Conservation (phyloP, 2,797 vertebrate species). For the Tadarida brasiliensis region DNA sequence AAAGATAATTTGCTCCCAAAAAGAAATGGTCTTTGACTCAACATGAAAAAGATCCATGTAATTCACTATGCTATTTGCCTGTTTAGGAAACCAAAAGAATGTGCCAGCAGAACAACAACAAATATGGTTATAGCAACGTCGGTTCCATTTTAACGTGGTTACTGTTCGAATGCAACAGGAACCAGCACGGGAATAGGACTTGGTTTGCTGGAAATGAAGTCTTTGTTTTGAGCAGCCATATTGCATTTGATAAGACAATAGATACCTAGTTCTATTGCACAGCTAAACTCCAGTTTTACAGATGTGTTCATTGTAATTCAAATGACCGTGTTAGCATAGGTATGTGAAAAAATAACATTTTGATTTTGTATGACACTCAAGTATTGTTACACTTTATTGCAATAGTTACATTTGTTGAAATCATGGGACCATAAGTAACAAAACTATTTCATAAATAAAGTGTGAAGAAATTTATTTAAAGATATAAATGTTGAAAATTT, state of each 20-base stretch:
- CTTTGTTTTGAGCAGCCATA: neutral
- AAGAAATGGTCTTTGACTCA: constrained; percentile 45
- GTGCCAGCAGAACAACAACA: neutral
- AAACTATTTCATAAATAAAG: constrained; percentile 4
- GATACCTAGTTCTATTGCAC: neutral
- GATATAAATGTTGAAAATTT: neutral
- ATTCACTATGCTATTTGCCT: constrained; percentile 4
- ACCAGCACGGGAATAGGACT: neutral
- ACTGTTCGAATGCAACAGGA: neutral
- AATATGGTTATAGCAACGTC: neutral
- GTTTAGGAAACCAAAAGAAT: neutral
- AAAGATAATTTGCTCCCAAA: constrained; percentile 62
- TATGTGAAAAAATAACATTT: constrained; percentile 38
- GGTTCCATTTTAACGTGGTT: neutral
- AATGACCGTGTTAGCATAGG: neutral
- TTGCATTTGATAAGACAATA: neutral
- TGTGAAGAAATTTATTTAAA: constrained; percentile 27
- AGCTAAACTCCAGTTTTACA: neutral
- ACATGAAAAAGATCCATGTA: constrained; percentile 30
- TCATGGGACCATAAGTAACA: neutral
- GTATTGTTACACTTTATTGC: neutral
- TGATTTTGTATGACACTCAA: neutral
- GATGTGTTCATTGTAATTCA: neutral
- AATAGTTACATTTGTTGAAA: constrained; percentile 19
- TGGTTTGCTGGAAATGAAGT: neutral